Evolutionary conservation across 2,113 vertebrate species (phyloP).

Genomic region (Carettochelys insculpta): DNA sequence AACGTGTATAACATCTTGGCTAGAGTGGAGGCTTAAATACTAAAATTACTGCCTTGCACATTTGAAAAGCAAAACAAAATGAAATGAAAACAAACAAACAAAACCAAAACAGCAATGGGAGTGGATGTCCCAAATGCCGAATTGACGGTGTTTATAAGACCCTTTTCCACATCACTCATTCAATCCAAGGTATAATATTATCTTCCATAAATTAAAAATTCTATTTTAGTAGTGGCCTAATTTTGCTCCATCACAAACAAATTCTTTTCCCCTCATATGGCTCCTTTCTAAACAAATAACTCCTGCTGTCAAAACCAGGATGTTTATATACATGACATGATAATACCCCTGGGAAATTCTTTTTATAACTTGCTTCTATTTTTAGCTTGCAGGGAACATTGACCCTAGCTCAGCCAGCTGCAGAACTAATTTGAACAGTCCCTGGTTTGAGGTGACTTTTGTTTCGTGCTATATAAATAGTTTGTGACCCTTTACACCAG

Average conservation of each 20-base stretch:
- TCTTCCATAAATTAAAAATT: neutral
- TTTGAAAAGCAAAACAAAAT: too few relatives aligned
- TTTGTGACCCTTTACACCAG: neutral
- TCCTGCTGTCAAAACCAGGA: neutral
- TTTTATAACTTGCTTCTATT: too few relatives aligned
- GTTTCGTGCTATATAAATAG: rapidly evolving
- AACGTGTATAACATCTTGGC: neutral
- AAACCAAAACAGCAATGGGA: rapidly evolving
- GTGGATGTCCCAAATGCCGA: neutral
- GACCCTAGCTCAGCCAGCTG: neutral
- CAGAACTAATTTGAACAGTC: neutral
- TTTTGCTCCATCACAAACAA: neutral
- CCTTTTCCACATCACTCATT: neutral
- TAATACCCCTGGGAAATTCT: too few relatives aligned
- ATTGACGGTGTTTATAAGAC: neutral
- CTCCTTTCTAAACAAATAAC: too few relatives aligned
- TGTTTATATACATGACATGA: neutral
- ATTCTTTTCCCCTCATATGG: too few relatives aligned
- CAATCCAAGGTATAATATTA: neutral
- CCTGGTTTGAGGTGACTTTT: neutral
- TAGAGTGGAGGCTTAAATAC: neutral
- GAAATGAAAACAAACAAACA: too few relatives aligned
- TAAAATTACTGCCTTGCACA: neutral
- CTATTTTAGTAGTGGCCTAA: neutral
- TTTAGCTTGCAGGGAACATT: neutral